phyloP scores from a whole-genome alignment of 2,113 vertebrate species.

The Plotosus lineatus region DNA sequence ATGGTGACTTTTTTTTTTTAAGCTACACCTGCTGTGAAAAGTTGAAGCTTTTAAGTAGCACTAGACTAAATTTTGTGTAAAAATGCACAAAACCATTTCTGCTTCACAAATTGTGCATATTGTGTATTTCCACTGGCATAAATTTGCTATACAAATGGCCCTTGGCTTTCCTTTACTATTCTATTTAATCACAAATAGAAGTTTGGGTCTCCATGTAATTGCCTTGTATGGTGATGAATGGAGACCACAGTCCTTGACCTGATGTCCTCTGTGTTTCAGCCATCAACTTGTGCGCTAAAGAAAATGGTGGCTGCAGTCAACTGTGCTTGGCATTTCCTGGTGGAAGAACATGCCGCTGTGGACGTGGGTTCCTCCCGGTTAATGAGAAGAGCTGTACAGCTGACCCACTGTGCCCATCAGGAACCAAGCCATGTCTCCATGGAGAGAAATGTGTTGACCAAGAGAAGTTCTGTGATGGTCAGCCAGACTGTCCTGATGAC shows the following conservation, averaged over 20 bases:
- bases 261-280: constrained; percentile 63
- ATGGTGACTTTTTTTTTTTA: constrained; percentile 66
- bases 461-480: constrained; percentile 76
- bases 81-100: too few species aligned
- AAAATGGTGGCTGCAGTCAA: constrained; percentile 82
- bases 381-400: constrained; percentile 60
- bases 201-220: too few species aligned
- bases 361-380: constrained; percentile 64
- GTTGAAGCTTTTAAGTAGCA: neutral
- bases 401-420: constrained; percentile 59
- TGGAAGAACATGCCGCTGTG: constrained; percentile 79
- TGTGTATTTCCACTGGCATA: too few species aligned
- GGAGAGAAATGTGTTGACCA: constrained; percentile 71
- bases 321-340: constrained; percentile 81
- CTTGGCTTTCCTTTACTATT: too few species aligned
- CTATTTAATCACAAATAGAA: too few species aligned
- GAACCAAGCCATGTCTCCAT: constrained; percentile 69
- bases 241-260: neutral
- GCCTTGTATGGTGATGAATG: too few species aligned
- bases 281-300: constrained; percentile 72
- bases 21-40: neutral
- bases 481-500: constrained; percentile 72
- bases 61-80: neutral
- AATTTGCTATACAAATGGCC: too few species aligned
- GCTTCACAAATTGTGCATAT: too few species aligned